Base-by-base conservation (phyloP, 2,797 vertebrate genomes). In the Karalla daura region DNA sequence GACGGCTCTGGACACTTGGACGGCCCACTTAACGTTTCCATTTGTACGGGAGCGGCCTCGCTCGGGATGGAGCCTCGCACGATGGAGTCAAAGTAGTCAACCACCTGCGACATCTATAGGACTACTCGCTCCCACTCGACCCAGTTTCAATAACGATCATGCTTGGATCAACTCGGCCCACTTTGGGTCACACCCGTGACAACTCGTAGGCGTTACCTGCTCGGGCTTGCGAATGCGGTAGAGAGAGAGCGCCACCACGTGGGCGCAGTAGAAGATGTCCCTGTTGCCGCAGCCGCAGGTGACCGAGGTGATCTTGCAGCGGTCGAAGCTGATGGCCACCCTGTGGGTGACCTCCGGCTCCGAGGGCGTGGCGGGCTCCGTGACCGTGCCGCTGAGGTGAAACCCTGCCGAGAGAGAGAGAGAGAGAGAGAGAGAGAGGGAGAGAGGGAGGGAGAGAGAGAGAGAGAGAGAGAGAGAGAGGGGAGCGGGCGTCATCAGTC, bases 241-340 rank as follows among this genome's bases (percentile, higher is more conserved):
- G 56, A 99, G 95, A 0, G 98, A 99, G 45, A 99, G 96, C 0
- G 98, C 98, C 86, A 98, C 98, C 50, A 99, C 98, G 0, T 99
- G 98, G 27, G 98, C 96, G 6, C 97, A 98, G 84, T 99, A 99
- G 93, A 99, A 99, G 84, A 99, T 99, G 90, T 99, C 98, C 53
- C 96, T 94, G 92, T 99, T 98, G 50, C 98, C 97, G 1, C 98
- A 99, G 83, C 97, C 97, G 7, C 98, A 99, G 2, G 97, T 98
- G 86, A 99, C 97, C 0, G 98, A 98, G 56, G 98, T 99, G 89
- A 99, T 99, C 92, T 99, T 99, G 93, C 98, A 99, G 81, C 97
- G 95, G 90, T 99, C 97, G 4, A 99, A 99, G 92, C 98, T 99
- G 93, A 99, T 99, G 83, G 98, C 97, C 87, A 99, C 98, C 88